Conservation (phyloP, 2,888 invertebrate genomes). For the Holacanthella duospinosa region DNA sequence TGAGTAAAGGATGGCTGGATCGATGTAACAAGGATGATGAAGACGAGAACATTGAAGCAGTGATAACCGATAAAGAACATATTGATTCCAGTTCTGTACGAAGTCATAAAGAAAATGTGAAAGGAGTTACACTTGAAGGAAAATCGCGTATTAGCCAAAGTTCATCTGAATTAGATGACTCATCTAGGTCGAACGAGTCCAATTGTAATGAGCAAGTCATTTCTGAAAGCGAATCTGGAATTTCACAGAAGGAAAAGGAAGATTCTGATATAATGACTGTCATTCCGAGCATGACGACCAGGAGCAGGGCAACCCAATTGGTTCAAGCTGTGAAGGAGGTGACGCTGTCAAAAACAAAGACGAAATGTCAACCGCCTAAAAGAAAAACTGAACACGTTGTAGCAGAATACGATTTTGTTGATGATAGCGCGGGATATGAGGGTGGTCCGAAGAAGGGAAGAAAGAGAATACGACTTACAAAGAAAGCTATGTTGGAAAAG, state of each 20-base stretch:
- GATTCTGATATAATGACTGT: neutral
- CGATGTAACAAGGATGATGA: neutral
- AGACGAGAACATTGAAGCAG: neutral
- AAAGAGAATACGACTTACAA: neutral
- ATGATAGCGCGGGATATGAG: neutral
- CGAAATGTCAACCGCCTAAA: neutral
- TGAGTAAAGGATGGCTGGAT: neutral
- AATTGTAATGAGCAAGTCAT: neutral
- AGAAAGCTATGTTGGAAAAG: slow-evolving; percentile 6
- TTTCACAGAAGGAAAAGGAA: neutral
- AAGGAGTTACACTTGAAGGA: no score
- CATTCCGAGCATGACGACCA: neutral
- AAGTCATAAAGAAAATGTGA: neutral
- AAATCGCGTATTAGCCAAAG: no score
- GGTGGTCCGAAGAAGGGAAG: neutral
- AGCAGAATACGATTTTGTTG: neutral
- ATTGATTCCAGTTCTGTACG: neutral
- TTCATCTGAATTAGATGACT: neutral
- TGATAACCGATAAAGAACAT: no score
- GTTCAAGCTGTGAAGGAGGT: neutral
- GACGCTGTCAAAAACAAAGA: neutral
- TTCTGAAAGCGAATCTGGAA: neutral
- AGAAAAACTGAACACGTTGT: neutral
- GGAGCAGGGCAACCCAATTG: neutral
- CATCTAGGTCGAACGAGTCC: no score